A percentile compares a stretch with the other conserved stretches of the same genome.
Evolutionary conservation across 2,888 invertebrate species (phyloP).

Genomic region (Holacanthella duospinosa): DNA sequence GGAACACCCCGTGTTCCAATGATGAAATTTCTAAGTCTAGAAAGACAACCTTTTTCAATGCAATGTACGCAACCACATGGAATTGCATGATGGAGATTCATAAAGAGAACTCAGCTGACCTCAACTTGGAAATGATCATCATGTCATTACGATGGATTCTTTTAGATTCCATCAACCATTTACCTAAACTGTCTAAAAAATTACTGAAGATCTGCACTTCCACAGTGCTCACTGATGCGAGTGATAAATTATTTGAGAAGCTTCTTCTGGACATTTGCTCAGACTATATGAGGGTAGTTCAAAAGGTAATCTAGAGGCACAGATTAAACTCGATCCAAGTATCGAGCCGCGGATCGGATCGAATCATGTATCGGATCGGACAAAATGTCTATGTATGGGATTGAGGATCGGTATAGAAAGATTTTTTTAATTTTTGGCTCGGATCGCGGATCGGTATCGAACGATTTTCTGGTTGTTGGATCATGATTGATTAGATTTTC

Average conservation of each 20-base stretch:
- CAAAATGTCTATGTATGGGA: no score
- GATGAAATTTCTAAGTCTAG: background rate
- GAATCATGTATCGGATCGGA: no score
- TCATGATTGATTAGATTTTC: no score
- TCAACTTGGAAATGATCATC: background rate
- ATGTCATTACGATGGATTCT: background rate
- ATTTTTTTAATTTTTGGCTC: no score
- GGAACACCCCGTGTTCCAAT: background rate
- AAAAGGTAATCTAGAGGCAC: background rate
- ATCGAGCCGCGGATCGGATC: no score
- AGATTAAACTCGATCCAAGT: no score
- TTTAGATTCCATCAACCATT: background rate
- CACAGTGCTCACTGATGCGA: background rate
- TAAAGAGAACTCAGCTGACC: background rate
- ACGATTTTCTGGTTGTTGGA: no score
- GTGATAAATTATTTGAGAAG: background rate
- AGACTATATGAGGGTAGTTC: background rate
- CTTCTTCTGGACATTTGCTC: background rate
- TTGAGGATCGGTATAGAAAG: no score
- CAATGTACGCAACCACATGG: background rate
- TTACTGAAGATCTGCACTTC: background rate
- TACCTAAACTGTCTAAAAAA: background rate
- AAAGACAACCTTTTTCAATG: background rate
- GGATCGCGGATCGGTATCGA: no score
- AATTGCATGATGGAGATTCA: background rate